Evolutionary conservation across 1,140 invertebrate species (phyloP).

Genomic region (Listronotus bonariensis): DNA sequence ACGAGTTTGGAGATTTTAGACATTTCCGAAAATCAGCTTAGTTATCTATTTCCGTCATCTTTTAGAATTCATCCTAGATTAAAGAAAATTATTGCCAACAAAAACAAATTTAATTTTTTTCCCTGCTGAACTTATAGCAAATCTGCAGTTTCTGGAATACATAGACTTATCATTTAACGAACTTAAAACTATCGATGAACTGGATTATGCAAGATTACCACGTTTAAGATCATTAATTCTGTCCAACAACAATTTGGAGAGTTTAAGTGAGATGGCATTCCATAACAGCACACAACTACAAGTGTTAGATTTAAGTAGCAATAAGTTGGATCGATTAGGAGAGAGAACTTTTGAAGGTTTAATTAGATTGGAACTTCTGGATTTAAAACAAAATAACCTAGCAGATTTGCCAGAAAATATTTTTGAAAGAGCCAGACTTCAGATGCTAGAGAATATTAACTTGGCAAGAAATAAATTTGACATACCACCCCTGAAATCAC

Average conservation of each 20-base stretch:
- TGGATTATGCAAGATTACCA: constrained; percentile 81
- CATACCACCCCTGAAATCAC: constrained; percentile 73
- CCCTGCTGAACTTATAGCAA: constrained; percentile 77
- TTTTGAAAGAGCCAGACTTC: constrained; percentile 77
- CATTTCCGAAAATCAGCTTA: constrained; percentile 75
- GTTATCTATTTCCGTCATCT: constrained; percentile 78
- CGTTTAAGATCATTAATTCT: constrained; percentile 71
- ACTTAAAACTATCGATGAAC: constrained; percentile 77
- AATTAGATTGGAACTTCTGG: constrained; percentile 72
- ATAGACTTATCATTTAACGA: constrained; percentile 78
- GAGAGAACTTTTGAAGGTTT: constrained; percentile 84
- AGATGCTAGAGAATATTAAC: constrained; percentile 81
- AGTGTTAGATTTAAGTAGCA: constrained; percentile 71
- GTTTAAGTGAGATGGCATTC: constrained; percentile 83
- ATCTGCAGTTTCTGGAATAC: constrained; percentile 72
- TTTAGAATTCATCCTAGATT: constrained; percentile 81
- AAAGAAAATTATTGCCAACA: constrained; percentile 66
- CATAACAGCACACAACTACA: constrained; percentile 89
- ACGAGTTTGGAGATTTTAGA: constrained; percentile 74
- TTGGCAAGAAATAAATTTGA: constrained; percentile 77
- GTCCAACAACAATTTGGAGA: constrained; percentile 75
- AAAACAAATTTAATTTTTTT: constrained; percentile 83
- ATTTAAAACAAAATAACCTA: constrained; percentile 76
- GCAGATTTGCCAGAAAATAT: constrained; percentile 78
- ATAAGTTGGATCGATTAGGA: constrained; percentile 74